Evolutionary conservation across 2,797 vertebrate genomes (phyloP).

Genomic region (Crocidura indochinensis): DNA sequence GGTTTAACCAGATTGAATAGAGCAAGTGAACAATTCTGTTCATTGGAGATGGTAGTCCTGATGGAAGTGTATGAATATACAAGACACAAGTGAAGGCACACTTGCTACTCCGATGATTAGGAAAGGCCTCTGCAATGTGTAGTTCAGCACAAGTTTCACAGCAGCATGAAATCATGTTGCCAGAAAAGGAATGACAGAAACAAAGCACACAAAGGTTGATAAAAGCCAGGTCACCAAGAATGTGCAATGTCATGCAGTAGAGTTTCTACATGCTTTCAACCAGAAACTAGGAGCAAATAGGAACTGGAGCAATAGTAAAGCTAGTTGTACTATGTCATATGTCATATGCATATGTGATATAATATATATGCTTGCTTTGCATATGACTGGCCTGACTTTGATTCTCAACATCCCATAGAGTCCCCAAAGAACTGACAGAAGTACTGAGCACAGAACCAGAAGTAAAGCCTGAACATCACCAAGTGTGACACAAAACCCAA

Average conservation of each 20-base stretch:
- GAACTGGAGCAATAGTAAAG: no score
- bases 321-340: no score
- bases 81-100: not conserved
- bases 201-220: not conserved
- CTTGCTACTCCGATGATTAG: not conserved
- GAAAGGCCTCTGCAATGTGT: not conserved
- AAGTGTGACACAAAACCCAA: no score
- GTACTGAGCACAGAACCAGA: no score
- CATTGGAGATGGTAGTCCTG: not conserved
- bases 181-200: not conserved
- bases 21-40: not conserved
- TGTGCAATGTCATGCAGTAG: not conserved
- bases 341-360: no score
- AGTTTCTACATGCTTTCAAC: not conserved
- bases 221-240: not conserved
- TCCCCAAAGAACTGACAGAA: no score
- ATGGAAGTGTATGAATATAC: not conserved
- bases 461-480: no score
- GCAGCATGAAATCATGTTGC: not conserved
- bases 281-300: no score
- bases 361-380: no score
- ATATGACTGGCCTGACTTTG: no score
- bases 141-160: not conserved
- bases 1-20: not conserved
- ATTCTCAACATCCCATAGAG: no score